Evolutionary conservation across 2,797 vertebrate species (phyloP).

Genomic region (Fistularia commersonii): DNA sequence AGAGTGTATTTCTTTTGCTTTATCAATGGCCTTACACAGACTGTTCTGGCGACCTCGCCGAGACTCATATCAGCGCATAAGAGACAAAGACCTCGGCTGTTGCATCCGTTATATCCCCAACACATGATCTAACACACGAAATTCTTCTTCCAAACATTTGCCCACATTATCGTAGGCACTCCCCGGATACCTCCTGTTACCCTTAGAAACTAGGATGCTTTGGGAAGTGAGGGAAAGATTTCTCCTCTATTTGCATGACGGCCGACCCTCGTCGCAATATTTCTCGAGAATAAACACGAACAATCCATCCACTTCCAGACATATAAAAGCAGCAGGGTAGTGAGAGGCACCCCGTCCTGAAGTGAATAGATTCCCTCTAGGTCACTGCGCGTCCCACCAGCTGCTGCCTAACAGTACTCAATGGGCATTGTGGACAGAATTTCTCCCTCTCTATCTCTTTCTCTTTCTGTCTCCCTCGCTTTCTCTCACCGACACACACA

Average conservation of each 20-base stretch:
- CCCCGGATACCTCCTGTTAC: too few relatives aligned
- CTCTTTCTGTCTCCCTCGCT: slow-evolving; percentile 31
- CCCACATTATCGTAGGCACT: too few relatives aligned
- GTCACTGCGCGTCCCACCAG: slow-evolving; percentile 69
- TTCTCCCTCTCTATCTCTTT: slow-evolving; percentile 30
- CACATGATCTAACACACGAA: slow-evolving; percentile 17
- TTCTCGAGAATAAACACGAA: slow-evolving; percentile 59
- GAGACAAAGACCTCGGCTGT: slow-evolving; percentile 35
- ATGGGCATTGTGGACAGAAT: slow-evolving; percentile 71
- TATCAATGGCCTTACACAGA: too few relatives aligned
- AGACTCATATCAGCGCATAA: background rate
- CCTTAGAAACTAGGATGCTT: too few relatives aligned
- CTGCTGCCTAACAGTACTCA: slow-evolving; percentile 71
- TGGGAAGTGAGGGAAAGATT: background rate
- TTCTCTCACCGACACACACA: slow-evolving; percentile 34
- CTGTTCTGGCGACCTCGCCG: background rate
- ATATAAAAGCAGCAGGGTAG: slow-evolving; percentile 59
- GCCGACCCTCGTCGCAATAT: slow-evolving; percentile 40
- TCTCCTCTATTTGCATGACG: slow-evolving; percentile 31
- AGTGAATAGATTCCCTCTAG: slow-evolving; percentile 68
- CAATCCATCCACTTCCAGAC: slow-evolving; percentile 68
- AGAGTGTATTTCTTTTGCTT: too few relatives aligned
- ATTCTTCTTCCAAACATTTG: slow-evolving; percentile 22
- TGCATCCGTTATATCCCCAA: slow-evolving; percentile 43
- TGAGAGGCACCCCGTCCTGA: slow-evolving; percentile 60